Evolutionary conservation across 2,888 invertebrate species (phyloP).

Genomic region (Aromia moschata): DNA sequence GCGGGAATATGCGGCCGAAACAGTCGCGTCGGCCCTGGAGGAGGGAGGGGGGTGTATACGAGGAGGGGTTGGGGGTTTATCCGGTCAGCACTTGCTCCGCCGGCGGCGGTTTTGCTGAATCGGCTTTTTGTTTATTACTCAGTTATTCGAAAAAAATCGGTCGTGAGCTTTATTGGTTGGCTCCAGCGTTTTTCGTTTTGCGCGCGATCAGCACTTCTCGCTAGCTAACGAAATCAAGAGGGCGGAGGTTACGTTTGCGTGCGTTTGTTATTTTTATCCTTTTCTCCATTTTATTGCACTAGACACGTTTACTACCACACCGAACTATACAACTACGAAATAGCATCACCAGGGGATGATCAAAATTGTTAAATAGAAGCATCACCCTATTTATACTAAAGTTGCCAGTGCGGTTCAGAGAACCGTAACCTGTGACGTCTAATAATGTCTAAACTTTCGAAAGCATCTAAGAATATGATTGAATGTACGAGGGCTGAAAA

Average conservation of each 20-base stretch:
- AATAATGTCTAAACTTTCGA: too few relatives aligned
- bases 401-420: too few relatives aligned
- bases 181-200: slow-evolving; percentile 13
- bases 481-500: too few relatives aligned
- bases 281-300: neutral
- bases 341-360: too few relatives aligned
- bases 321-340: neutral
- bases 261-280: neutral
- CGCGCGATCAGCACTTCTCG: slow-evolving; percentile 13
- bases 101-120: slow-evolving; percentile 45
- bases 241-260: neutral
- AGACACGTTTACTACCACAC: neutral
- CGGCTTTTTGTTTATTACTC: slow-evolving; percentile 45
- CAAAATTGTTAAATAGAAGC: too few relatives aligned
- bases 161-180: slow-evolving; percentile 15
- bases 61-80: neutral
- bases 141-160: slow-evolving; percentile 23
- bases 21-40: neutral
- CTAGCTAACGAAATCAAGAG: neutral
- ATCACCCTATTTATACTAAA: too few relatives aligned
- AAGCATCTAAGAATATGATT: too few relatives aligned
- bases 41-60: neutral
- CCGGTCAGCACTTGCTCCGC: slow-evolving; percentile 26
- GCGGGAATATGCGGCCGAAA: neutral
- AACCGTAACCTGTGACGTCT: too few relatives aligned